phyloP scores from a whole-genome alignment of 2,113 vertebrate genomes.

The Microtus oregoni region DNA sequence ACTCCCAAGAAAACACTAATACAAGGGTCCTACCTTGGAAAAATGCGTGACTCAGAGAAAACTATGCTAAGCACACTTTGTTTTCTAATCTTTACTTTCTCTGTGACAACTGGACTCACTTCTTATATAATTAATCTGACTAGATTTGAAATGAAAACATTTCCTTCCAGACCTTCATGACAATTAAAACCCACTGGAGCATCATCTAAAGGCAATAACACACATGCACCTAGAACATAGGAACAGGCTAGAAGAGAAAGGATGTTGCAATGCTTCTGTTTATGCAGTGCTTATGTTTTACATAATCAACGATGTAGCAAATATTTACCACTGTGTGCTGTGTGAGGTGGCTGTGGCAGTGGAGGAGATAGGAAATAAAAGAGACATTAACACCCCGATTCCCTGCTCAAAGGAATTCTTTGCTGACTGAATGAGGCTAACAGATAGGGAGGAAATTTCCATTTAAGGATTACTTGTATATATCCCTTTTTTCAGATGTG shows the following conservation, averaged over 20 bases:
- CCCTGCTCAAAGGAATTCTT: background rate
- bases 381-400: too few relatives aligned
- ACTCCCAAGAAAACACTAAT: background rate
- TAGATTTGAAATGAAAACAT: background rate
- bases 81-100: constrained; percentile 27
- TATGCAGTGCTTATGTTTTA: background rate
- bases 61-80: background rate
- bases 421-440: background rate
- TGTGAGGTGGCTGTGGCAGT: background rate
- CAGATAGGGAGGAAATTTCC: background rate
- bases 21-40: background rate
- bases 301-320: background rate
- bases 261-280: background rate
- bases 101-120: constrained; percentile 18
- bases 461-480: background rate
- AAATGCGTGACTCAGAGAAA: background rate
- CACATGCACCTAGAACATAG: background rate
- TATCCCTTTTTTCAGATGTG: background rate
- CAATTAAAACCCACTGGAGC: background rate
- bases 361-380: background rate
- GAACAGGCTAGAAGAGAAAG: background rate
- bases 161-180: background rate
- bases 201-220: background rate
- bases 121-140: background rate
- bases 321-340: background rate